Conservation (phyloP, 1,140 invertebrate species). For the Chironomus striatipennis region DNA sequence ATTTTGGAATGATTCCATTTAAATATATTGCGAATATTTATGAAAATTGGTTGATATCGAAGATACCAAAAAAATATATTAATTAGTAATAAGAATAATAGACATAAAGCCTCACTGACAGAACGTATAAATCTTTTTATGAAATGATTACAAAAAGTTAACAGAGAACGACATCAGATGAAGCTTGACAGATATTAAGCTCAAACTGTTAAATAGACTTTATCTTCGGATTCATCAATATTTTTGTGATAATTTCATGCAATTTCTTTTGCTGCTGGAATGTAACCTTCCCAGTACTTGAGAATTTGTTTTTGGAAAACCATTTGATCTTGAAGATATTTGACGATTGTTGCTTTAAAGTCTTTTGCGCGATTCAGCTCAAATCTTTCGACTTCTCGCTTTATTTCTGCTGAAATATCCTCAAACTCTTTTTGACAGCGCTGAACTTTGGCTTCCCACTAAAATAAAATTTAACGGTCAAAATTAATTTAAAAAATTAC, state of each 20-base stretch:
- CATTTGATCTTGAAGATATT: slow-evolving; percentile 90
- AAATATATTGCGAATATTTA: too few relatives aligned
- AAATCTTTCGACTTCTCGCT: slow-evolving; percentile 90
- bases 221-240: not conserved
- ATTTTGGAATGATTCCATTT: too few relatives aligned
- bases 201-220: not conserved
- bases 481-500: too few relatives aligned
- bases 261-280: slow-evolving; percentile 85
- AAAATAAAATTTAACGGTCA: slow-evolving; percentile 30
- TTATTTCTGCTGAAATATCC: slow-evolving; percentile 91
- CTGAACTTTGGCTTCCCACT: slow-evolving; percentile 95
- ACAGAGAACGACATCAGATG: too few relatives aligned
- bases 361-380: slow-evolving; percentile 81
- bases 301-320: slow-evolving; percentile 88
- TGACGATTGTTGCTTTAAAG: slow-evolving; percentile 81
- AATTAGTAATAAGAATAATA: too few relatives aligned
- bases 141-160: too few relatives aligned
- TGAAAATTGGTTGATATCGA: too few relatives aligned
- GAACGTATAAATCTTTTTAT: too few relatives aligned
- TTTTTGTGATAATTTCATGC: slow-evolving; percentile 30
- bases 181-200: not conserved
- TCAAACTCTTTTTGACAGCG: slow-evolving; percentile 95
- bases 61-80: too few relatives aligned
- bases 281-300: slow-evolving; percentile 89
- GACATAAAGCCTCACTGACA: too few relatives aligned